These are phyloP conservation scores for Macrophya alboannulata DNA, from an alignment of 2,888 invertebrate genomes.

Conservation along the genomic window DNA sequence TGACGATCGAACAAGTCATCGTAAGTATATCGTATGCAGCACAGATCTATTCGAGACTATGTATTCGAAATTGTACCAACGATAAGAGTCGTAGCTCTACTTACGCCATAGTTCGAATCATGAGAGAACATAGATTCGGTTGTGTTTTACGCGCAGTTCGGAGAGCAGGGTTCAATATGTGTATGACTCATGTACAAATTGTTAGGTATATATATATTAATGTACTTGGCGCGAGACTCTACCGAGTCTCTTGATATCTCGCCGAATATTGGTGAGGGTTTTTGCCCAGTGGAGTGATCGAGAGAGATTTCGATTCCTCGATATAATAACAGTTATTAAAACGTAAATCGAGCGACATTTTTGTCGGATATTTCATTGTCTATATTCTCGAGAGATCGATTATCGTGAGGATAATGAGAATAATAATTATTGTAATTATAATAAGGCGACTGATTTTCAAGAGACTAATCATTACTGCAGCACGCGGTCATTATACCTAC, in stretches of 20 bases:
- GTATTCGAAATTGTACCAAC: neutral
- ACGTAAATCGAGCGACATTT: constrained; percentile 23
- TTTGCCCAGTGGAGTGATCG: neutral
- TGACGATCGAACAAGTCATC: neutral
- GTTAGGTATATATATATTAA: too few species aligned
- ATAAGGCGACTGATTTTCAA: constrained; percentile 45
- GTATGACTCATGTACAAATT: constrained; percentile 32
- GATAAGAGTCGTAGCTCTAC: neutral
- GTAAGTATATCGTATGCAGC: neutral
- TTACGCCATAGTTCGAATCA: neutral
- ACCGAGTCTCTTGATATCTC: too few species aligned
- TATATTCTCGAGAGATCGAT: neutral
- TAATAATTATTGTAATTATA: constrained; percentile 28
- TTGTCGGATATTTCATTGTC: constrained; percentile 42
- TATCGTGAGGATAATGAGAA: constrained; percentile 4
- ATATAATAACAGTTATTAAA: neutral
- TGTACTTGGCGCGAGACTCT: too few species aligned
- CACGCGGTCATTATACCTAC: constrained; percentile 54
- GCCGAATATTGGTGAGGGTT: too few species aligned
- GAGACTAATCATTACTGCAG: constrained; percentile 33
- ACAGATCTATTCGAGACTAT: neutral
- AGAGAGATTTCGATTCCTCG: constrained; percentile 40
- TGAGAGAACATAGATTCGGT: neutral
- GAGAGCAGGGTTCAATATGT: neutral
- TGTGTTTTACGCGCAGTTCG: neutral